phyloP scores from a whole-genome alignment of 2,888 invertebrate species.

The Catocala sponsa region DNA sequence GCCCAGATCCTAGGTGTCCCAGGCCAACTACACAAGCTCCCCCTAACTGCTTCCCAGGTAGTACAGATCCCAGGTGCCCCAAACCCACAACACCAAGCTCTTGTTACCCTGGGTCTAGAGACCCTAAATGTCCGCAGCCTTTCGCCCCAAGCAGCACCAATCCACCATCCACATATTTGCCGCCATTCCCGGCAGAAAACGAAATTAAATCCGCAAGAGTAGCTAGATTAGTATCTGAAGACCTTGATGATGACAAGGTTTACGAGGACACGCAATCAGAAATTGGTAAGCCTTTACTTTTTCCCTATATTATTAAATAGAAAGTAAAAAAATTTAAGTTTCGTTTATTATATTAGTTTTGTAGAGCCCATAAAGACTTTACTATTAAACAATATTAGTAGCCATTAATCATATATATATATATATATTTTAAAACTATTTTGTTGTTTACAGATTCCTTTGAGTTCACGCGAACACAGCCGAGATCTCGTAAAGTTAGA shows the following conservation, averaged over 20 bases:
- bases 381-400: too few relatives aligned
- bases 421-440: too few relatives aligned
- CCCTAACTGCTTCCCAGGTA: constrained; percentile 55
- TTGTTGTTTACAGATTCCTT: constrained; percentile 67
- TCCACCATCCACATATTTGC: constrained; percentile 81
- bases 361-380: too few relatives aligned
- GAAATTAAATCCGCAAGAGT: constrained; percentile 69
- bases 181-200: constrained; percentile 80
- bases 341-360: too few relatives aligned
- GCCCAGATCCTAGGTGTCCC: constrained; percentile 45
- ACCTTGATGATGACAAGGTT: constrained; percentile 61
- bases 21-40: constrained; percentile 59
- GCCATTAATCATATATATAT: too few relatives aligned
- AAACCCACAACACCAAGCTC: constrained; percentile 71
- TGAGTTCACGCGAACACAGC: constrained; percentile 73
- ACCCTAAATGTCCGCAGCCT: constrained; percentile 79
- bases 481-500: constrained; percentile 72
- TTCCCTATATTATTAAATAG: too few relatives aligned
- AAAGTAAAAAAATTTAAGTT: too few relatives aligned
- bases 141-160: constrained; percentile 78
- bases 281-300: constrained; percentile 62
- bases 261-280: constrained; percentile 68
- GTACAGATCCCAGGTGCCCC: constrained; percentile 66
- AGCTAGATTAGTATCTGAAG: constrained; percentile 60
- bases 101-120: constrained; percentile 77